Conservation (phyloP, 2,888 invertebrate genomes). For the Nemotelus pantherinus region DNA sequence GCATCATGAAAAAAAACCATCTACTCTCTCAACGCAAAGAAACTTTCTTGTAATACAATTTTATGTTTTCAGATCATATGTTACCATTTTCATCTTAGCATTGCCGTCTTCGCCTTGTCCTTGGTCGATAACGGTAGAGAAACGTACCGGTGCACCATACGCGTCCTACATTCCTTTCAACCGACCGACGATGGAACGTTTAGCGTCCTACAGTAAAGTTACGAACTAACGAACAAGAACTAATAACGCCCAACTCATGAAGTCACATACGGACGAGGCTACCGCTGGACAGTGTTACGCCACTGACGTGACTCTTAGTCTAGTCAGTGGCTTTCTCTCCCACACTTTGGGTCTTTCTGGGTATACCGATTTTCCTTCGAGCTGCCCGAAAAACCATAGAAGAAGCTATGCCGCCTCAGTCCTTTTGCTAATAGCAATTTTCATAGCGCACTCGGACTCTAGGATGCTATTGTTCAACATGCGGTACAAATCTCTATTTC, state of each 20-base stretch:
- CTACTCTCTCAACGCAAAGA: constrained; percentile 22
- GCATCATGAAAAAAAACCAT: constrained; percentile 7
- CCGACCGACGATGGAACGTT: background rate
- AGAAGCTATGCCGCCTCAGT: background rate
- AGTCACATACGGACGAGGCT: constrained; percentile 49
- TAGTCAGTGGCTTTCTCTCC: constrained; percentile 22
- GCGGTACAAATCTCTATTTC: background rate
- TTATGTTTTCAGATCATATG: constrained; percentile 50
- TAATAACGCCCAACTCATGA: constrained; percentile 50
- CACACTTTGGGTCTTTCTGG: background rate
- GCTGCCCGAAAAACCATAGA: background rate
- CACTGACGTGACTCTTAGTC: constrained; percentile 50
- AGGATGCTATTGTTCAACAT: background rate
- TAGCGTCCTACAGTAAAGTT: constrained; percentile 45
- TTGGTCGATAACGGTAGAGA: background rate
- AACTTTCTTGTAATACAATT: constrained; percentile 50
- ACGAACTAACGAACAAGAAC: constrained; percentile 50
- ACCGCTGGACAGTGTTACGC: constrained; percentile 45
- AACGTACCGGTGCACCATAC: background rate
- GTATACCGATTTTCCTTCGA: background rate
- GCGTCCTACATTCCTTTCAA: background rate
- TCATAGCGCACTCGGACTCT: background rate
- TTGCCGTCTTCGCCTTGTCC: constrained; percentile 4
- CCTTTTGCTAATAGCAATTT: constrained; percentile 7
- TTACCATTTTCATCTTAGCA: constrained; percentile 43